Evolutionary conservation across 2,888 invertebrate species (phyloP).

Genomic region (Caenorhabditis sp.): DNA sequence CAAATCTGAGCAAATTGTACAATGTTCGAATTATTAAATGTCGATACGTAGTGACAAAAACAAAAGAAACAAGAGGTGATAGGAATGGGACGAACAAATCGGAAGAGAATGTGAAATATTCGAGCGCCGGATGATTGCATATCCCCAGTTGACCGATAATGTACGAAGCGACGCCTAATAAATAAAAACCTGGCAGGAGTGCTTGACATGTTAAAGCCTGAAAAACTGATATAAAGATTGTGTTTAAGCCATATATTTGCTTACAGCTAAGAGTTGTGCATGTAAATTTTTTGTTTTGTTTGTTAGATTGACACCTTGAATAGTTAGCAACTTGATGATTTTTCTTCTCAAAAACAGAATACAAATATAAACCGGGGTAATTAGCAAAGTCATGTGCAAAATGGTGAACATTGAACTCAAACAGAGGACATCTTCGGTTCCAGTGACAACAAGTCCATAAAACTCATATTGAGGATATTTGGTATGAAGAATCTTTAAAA

Average conservation of each 20-base stretch:
- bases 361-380: conserved; percentile 21
- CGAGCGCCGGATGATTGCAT: conserved; percentile 21
- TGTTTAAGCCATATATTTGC: not conserved
- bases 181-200: no score
- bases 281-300: conserved; percentile 43
- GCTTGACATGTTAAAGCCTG: no score
- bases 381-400: conserved; percentile 26
- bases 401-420: conserved; percentile 14
- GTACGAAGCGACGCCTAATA: not conserved
- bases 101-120: no score
- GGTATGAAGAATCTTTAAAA: not conserved
- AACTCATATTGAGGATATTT: conserved; percentile 14
- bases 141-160: conserved; percentile 22
- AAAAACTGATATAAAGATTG: no score
- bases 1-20: no score
- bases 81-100: no score
- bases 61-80: no score
- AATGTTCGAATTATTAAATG: no score
- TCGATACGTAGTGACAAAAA: no score
- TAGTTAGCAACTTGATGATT: conserved; percentile 24
- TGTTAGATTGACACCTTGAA: conserved; percentile 27
- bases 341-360: conserved; percentile 34
- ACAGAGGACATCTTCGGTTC: conserved; percentile 7
- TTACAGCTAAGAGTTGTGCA: conserved; percentile 35
- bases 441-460: conserved; percentile 8